phyloP scores from a whole-genome alignment of 2,888 invertebrate genomes.

The Drosophila setosimentum region DNA sequence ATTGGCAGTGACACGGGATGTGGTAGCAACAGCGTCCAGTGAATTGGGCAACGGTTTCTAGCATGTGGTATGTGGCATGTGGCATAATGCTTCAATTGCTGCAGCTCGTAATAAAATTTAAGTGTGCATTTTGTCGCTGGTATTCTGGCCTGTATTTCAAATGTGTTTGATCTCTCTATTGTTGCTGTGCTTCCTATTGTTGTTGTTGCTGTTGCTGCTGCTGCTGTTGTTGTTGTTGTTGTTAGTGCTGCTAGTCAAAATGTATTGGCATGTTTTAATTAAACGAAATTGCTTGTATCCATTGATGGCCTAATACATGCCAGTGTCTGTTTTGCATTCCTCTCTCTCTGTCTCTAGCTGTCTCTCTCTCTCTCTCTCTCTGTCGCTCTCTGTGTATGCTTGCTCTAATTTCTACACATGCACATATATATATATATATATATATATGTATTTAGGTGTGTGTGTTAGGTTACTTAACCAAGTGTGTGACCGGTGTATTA shows the following conservation, averaged over 20 bases:
- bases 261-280: conserved; percentile 78
- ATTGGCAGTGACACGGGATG: not conserved
- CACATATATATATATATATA: not conserved
- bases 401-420: conserved; percentile 29
- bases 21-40: not conserved
- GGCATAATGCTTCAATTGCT: conserved; percentile 62
- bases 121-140: conserved; percentile 61
- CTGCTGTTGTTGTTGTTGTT: not conserved
- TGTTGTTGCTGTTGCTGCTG: conserved; percentile 3
- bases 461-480: conserved; percentile 35
- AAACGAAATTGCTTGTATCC: conserved; percentile 79
- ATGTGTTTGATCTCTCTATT: conserved; percentile 59
- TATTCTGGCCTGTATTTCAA: conserved; percentile 49
- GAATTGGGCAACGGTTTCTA: conserved; percentile 60
- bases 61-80: conserved; percentile 25
- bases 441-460: not conserved
- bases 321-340: conserved; percentile 23
- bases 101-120: conserved; percentile 61
- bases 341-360: not conserved
- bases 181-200: conserved; percentile 1
- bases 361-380: not conserved
- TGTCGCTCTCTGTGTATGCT: not conserved
- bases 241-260: conserved; percentile 45
- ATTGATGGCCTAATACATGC: conserved; percentile 66
- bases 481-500: conserved; percentile 26